Evolutionary conservation across 2,113 vertebrate genomes (phyloP).

Genomic region (Microtus richardsoni): DNA sequence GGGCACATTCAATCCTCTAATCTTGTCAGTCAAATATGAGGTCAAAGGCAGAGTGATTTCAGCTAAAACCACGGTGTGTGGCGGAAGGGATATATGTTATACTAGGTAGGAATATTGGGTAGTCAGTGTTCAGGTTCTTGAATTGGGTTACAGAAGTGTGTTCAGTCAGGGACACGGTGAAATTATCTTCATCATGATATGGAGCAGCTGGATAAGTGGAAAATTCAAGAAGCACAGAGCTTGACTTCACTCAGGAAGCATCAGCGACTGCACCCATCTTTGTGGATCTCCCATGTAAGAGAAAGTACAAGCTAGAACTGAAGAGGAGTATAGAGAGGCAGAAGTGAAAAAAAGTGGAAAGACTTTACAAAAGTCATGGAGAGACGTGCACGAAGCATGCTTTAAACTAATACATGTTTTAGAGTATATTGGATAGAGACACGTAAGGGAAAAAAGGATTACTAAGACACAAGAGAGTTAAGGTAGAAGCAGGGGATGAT

Average conservation of each 20-base stretch:
- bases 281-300: neutral
- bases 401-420: neutral
- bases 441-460: neutral
- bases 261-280: neutral
- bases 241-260: neutral
- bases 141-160: neutral
- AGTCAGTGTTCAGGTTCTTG: neutral
- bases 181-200: neutral
- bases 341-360: neutral
- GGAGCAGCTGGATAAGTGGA: neutral
- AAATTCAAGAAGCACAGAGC: neutral
- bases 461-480: neutral
- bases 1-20: neutral
- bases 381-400: neutral
- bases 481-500: neutral
- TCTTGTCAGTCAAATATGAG: neutral
- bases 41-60: constrained; percentile 21
- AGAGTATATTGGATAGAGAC: neutral
- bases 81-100: neutral
- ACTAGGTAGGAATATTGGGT: neutral
- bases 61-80: neutral
- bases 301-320: neutral
- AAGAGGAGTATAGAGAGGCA: neutral
- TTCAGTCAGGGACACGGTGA: neutral
- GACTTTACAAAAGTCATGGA: neutral